Conservation (phyloP, 2,113 vertebrate genomes). For the Prionailurus bengalensis region DNA sequence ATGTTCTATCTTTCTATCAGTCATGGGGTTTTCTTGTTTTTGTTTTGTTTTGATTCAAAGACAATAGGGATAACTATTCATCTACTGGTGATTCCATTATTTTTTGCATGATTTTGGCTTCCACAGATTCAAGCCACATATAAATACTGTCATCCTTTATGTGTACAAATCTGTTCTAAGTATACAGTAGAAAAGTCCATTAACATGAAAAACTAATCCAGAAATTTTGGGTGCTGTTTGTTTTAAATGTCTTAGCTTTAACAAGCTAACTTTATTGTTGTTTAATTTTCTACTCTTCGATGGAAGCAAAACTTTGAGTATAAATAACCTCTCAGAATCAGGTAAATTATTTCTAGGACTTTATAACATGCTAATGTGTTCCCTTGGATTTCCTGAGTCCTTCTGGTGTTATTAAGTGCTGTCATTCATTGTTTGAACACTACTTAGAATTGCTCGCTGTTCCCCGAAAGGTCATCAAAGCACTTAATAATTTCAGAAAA, state of each 20-base stretch:
- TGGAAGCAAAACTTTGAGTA: background rate
- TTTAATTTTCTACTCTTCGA: conserved; percentile 44
- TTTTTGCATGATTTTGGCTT: background rate
- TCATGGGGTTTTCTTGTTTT: background rate
- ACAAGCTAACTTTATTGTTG: background rate
- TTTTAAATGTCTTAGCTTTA: conserved; percentile 36
- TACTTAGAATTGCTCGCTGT: conserved; percentile 51
- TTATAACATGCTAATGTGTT: conserved; percentile 65
- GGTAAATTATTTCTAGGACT: conserved; percentile 49
- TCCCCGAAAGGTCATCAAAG: conserved; percentile 64
- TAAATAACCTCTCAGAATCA: conserved; percentile 55
- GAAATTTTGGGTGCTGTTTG: conserved; percentile 26
- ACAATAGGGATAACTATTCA: background rate
- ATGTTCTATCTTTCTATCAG: background rate
- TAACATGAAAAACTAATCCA: background rate
- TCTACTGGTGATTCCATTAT: background rate
- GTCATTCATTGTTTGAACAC: conserved; percentile 60
- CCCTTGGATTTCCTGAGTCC: conserved; percentile 7
- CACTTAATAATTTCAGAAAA: conserved; percentile 73
- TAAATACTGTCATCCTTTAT: background rate
- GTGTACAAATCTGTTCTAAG: background rate
- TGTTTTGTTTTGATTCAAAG: conserved; percentile 36
- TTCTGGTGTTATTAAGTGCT: conserved; percentile 53
- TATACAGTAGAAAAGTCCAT: background rate
- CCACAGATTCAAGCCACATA: background rate